Base-by-base conservation (phyloP, 2,113 vertebrate species). In the Coregonus clupeaformis region DNA sequence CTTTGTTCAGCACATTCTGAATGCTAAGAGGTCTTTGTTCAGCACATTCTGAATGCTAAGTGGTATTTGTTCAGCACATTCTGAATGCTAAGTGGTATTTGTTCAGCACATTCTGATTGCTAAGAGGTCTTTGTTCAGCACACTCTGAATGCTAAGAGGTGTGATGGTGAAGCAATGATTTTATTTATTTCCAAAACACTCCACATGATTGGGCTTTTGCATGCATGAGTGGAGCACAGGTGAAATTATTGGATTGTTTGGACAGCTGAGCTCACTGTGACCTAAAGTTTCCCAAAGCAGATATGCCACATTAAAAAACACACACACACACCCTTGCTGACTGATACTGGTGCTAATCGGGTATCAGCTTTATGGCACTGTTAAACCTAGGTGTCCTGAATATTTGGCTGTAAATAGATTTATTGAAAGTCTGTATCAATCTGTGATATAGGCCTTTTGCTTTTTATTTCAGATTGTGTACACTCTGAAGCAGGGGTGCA, bases 11-110 rank as follows among this genome's bases (percentile, higher is more conserved):
- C 47, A 49, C 47, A 57, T 65, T n/a, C 30, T 32, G 71, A 36
- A 36, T 36, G 68, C 18, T 16, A 29, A 36, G 76, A 32, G 25
- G 47, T 55, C 7, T 0, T 36, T 36, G 32, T 36, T 36, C 32
- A 36, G 32, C 0, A 36, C 6, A 36, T 7, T 36, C 32, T 36
- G 32, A 36, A 36, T 36, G 32, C 32, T 36, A 36, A 78, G 72
- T 75, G 47, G 25, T 77, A 73, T 79, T 74, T 79, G 72, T 82
- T 59, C 69, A 69, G 71, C 47, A 49, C 47, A 57, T 65, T 18
- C 30, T 32, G 71, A 32, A 32, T 32, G 68, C 16, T 16, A 29
- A 36, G 76, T 22, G 25, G 45, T 55, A 75, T 80, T 74, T 79
- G 72, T 82, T 59, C 69, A 69, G 71, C 45, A 47, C 45, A 57